Evolutionary conservation across 2,888 invertebrate species (phyloP), one percentile per base, ranked within the genome.

Genomic region (Bombylius discolor): DNA sequence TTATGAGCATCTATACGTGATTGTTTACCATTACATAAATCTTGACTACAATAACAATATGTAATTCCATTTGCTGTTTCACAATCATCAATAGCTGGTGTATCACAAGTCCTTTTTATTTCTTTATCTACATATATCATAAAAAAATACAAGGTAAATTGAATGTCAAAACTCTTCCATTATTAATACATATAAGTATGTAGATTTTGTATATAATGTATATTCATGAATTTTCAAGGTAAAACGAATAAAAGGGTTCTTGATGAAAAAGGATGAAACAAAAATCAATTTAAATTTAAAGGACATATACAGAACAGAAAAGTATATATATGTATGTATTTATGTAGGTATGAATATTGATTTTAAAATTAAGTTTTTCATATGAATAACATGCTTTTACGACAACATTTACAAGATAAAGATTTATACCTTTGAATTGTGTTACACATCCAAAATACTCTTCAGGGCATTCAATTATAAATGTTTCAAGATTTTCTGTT

Each of bases 21-120:
- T 31, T 54, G 47, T 45, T 53, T 51, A 5, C 55, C 53, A 59
- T 62, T 62, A 53, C 62, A 62, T 42, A 62, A 53, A 57, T 61
- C 56, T 33, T 48, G 49, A 53, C 53, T 58, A 57, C 62, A 62
- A 47, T 61, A 61, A 53, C 62, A 62, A 49, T 61, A 60, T 12
- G 56, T 58, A 34, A 60, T 56, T 36, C 60, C 60, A 53, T 62
- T 61, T 42, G 61, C 62, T 46, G 59, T 59, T 55, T 61, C 53
- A 53, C 62, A 62, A 56, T 61, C 62, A 46, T 61, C 58, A 32
- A 62, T 57, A n/a, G 59, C 57, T 13, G 58, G 33, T 23, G 52
- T 53, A 23, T 59, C 61, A 50, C 62, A 62, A 13, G 62, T 61
- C 31, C 62, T 55, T 45, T 56, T 59, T 46, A 61, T 52, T 39